Conservation (phyloP, 64 coral and sea anemone species). For the Porites australiensis region DNA sequence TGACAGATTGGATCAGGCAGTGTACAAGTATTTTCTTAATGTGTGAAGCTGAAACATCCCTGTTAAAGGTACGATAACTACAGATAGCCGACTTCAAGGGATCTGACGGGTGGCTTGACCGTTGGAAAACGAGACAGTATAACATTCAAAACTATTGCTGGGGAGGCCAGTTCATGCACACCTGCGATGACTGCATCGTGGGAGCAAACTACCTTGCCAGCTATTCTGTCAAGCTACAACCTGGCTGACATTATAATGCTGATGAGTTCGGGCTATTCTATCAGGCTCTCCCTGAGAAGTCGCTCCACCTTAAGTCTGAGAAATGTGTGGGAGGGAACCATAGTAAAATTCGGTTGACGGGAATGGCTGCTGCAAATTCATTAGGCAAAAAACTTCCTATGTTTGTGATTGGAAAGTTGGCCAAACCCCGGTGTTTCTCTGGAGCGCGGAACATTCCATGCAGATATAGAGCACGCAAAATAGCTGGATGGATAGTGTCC, state of each 20-base stretch:
- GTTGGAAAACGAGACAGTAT: slow-evolving; percentile 54
- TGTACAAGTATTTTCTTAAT: slow-evolving; percentile 49
- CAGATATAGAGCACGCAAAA: no score
- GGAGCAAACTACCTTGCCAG: slow-evolving; percentile 52
- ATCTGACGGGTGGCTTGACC: slow-evolving; percentile 66
- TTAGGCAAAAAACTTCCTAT: slow-evolving; percentile 36
- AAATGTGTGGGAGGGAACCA: slow-evolving; percentile 34
- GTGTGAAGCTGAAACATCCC: slow-evolving; percentile 29
- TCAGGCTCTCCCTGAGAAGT: slow-evolving; percentile 70
- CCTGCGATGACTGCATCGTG: slow-evolving; percentile 73
- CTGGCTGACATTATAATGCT: slow-evolving; percentile 44
- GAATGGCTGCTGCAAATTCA: slow-evolving; percentile 18
- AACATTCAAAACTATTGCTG: slow-evolving; percentile 61
- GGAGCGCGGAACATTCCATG: slow-evolving; percentile 19
- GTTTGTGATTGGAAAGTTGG: slow-evolving; percentile 26
- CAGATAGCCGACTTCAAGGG: slow-evolving; percentile 60
- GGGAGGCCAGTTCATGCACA: slow-evolving; percentile 54
- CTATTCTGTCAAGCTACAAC: slow-evolving; percentile 25
- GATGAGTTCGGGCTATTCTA: slow-evolving; percentile 70
- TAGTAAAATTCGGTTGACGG: slow-evolving; percentile 15
- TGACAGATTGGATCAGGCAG: slow-evolving; percentile 29
- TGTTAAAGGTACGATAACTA: slow-evolving; percentile 46
- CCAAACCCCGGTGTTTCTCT: slow-evolving; percentile 23
- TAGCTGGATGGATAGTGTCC: slow-evolving; percentile 9
- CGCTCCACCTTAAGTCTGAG: slow-evolving; percentile 15